Conservation (phyloP, 2,888 invertebrate species). For the Apomyelois bistriatella region DNA sequence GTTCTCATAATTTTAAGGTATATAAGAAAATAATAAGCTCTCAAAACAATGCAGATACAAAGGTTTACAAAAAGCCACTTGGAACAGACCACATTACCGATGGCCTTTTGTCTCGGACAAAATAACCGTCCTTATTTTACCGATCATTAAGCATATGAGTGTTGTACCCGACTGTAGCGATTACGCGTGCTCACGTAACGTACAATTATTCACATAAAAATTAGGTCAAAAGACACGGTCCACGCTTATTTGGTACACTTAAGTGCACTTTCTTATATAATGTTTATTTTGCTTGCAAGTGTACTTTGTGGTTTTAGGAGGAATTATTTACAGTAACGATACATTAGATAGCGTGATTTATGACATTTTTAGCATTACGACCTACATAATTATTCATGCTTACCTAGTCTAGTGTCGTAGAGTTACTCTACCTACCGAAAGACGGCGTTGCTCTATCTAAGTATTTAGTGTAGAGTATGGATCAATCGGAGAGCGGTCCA, state of each 20-base stretch:
- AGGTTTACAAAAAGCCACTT: not conserved
- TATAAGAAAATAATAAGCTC: no score
- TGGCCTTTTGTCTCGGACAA: not conserved
- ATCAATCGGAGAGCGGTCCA: no score
- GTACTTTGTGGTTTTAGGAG: not conserved
- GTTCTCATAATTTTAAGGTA: no score
- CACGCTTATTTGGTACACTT: constrained; percentile 33
- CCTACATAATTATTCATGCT: not conserved
- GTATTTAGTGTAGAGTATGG: no score
- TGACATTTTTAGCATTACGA: not conserved
- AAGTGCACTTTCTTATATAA: constrained; percentile 18
- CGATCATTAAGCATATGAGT: constrained; percentile 7
- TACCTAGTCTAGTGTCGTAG: no score
- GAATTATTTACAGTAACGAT: not conserved
- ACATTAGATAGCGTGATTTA: constrained; percentile 4
- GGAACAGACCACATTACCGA: not conserved
- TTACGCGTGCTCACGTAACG: constrained; percentile 39
- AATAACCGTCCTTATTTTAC: constrained; percentile 2
- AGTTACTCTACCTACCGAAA: no score
- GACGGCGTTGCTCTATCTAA: no score
- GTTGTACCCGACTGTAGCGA: constrained; percentile 6
- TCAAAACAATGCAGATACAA: not conserved
- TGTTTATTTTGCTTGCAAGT: not conserved
- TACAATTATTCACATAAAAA: constrained; percentile 50
- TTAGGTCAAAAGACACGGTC: constrained; percentile 50